Evolutionary conservation across 2,888 invertebrate genomes (phyloP).

Genomic region (Malacosoma neustria): DNA sequence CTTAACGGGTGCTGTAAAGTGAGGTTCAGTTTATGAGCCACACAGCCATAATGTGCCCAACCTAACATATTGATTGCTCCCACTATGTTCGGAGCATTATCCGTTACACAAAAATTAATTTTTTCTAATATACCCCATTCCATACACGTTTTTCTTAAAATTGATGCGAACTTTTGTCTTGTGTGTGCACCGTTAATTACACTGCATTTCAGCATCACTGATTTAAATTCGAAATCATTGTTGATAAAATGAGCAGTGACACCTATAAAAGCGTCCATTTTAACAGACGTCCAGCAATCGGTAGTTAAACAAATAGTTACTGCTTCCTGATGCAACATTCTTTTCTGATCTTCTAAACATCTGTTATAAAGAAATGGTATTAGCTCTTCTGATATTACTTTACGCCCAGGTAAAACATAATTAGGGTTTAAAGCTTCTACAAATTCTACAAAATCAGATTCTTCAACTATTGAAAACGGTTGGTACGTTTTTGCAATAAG

Average conservation of each 20-base stretch:
- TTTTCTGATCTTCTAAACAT: not conserved
- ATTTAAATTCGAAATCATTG: constrained; percentile 7
- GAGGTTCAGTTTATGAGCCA: constrained; percentile 2
- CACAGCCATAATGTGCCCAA: constrained; percentile 3
- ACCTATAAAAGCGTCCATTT: constrained; percentile 7
- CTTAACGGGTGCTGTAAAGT: constrained; percentile 1
- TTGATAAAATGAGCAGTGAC: constrained; percentile 12
- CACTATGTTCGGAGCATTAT: constrained; percentile 2
- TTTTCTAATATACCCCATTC: constrained; percentile 2
- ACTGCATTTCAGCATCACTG: constrained; percentile 2
- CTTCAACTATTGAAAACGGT: constrained; percentile 5
- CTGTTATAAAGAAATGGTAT: not conserved
- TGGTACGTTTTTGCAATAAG: constrained; percentile 1
- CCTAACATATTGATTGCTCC: not conserved
- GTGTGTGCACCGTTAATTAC: not conserved
- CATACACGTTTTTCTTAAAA: constrained; percentile 2
- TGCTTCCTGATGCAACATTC: not conserved
- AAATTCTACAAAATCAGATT: constrained; percentile 3
- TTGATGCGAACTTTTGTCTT: not conserved
- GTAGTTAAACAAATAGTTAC: constrained; percentile 2
- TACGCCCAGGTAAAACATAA: constrained; percentile 3
- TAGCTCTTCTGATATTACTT: constrained; percentile 1
- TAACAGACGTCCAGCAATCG: constrained; percentile 6
- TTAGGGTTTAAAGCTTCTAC: constrained; percentile 3
- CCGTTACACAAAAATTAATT: constrained; percentile 1